A percentile compares a stretch with the other conserved stretches of the same genome.
These are phyloP conservation scores for Dasypus novemcinctus DNA, from an alignment of 2,113 vertebrate species.

Conservation along the genomic window DNA sequence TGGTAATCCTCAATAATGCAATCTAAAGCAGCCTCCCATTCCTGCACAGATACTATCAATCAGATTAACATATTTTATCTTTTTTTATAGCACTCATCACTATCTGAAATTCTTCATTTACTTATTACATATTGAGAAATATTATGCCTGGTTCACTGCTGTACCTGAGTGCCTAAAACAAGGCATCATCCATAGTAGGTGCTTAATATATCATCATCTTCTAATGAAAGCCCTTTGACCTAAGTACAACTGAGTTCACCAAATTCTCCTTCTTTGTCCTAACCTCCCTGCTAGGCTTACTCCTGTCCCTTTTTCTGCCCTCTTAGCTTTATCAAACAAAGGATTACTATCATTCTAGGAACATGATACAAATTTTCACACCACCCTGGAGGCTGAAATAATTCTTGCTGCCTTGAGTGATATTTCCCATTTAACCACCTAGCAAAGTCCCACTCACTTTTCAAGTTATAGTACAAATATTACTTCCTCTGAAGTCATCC, in stretches of 20 bases:
- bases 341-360: not conserved
- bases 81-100: fast-evolving
- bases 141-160: fast-evolving
- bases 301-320: no score
- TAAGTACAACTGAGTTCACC: fast-evolving
- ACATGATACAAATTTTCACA: fast-evolving
- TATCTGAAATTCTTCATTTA: fast-evolving
- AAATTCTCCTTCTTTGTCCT: not conserved
- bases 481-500: not conserved
- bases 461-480: not conserved
- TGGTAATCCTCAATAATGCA: no score
- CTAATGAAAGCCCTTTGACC: fast-evolving
- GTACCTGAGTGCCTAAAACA: not conserved
- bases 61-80: fast-evolving
- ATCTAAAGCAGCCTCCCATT: fast-evolving
- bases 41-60: fast-evolving
- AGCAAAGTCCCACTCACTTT: not conserved
- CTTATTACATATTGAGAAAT: fast-evolving
- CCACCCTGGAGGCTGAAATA: no score
- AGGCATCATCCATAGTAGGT: fast-evolving
- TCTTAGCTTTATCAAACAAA: not conserved
- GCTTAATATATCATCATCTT: fast-evolving
- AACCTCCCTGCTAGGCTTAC: fast-evolving
- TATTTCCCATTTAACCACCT: not conserved
- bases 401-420: not conserved